Base-by-base conservation (phyloP, 2,797 vertebrate genomes). In the Sparidentex hasta region DNA sequence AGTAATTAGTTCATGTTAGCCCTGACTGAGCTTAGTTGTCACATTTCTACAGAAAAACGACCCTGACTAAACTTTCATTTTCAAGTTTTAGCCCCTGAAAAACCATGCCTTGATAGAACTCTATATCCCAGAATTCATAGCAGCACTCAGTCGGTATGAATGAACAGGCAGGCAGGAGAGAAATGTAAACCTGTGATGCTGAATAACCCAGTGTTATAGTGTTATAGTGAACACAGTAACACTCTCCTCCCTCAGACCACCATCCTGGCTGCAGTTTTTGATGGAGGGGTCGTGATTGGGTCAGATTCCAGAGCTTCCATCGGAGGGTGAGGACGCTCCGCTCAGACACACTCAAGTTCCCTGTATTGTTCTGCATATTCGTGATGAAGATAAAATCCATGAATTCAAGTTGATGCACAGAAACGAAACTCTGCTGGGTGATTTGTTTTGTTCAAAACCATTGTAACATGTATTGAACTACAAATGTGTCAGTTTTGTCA, bases 251-350 rank as follows among this genome's bases (percentile, higher is more conserved):
- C 41, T 17, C 92, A 98, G 97, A 98, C 97, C n/a, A 97, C 97
- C 64, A 97, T 98, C 88, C 93, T 97, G 82, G 97, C 97, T 0
- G 96, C 96, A n/a, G 94, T 93, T 18, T 98, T 96, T 86, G 93
- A 96, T 47, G 97, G 96, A 54, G 97, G 97, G 1, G 96, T 98
- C 6, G 91, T 98, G 65, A 92, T 98, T 66, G 96, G 96, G 0
- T 98, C 96, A 1, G 97, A 98, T 62, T 97, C 97, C 47, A 93
- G 97, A 12, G 97, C 97, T 5, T 97, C 97, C 0, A 87, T 95
- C 0, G 96, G 96, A 61, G 97, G 96, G 97, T 97, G 80, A 92
- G 90, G 47, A 84, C 65, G 71, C 1, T 71, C 6, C 3, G n/a
- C 68, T 0, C 38, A 9, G 0, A 1, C 1, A 16, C 20, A 44